These are phyloP conservation scores for Centrocercus urophasianus DNA, from an alignment of 2,113 vertebrate species.

Conservation along the genomic window DNA sequence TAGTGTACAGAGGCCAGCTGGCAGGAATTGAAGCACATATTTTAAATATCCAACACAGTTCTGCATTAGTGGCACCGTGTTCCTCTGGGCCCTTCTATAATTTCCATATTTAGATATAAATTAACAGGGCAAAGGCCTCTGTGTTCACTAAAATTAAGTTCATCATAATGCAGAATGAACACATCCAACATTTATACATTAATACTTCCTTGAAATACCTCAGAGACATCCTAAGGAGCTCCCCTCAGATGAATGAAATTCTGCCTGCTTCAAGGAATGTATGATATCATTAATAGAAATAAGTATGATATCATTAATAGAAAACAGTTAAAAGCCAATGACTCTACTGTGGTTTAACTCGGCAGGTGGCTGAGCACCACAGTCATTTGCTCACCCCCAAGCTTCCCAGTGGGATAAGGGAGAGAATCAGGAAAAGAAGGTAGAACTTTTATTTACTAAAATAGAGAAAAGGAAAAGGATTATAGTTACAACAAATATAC, in stretches of 20 bases:
- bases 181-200: neutral
- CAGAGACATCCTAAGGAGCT: neutral
- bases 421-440: too few species aligned
- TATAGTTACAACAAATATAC: too few species aligned
- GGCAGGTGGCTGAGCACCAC: too few species aligned
- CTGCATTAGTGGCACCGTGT: neutral
- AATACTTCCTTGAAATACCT: neutral
- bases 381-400: too few species aligned
- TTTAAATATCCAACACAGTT: conserved; percentile 2
- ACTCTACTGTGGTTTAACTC: neutral
- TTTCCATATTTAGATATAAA: neutral
- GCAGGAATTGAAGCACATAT: neutral
- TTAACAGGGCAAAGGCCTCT: neutral
- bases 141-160: neutral
- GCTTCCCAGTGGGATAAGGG: too few species aligned
- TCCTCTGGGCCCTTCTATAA: neutral
- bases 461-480: too few species aligned
- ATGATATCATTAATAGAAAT: neutral
- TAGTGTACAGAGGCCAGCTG: conserved; percentile 23
- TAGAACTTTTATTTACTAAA: too few species aligned
- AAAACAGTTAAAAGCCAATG: neutral
- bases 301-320: neutral
- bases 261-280: neutral
- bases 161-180: neutral
- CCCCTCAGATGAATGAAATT: neutral